These are phyloP conservation scores for Trachemys scripta DNA, from an alignment of 2,113 vertebrate genomes.

Conservation along the genomic window DNA sequence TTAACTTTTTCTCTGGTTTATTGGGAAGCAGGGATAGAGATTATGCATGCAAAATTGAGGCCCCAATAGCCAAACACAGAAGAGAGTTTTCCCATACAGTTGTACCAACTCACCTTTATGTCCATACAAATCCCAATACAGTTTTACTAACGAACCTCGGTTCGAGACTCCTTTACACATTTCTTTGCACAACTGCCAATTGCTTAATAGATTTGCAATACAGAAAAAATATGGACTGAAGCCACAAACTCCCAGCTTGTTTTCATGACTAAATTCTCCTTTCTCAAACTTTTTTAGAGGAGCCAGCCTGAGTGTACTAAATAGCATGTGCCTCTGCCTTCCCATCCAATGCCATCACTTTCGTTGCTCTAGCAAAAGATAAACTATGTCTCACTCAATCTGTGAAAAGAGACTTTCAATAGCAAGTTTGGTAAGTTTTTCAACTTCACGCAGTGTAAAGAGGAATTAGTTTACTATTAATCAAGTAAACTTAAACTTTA, in stretches of 20 bases:
- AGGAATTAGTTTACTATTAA: not conserved
- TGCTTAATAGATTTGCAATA: not conserved
- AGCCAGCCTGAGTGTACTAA: not conserved
- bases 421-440: not conserved
- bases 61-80: not conserved
- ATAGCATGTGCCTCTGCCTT: not conserved
- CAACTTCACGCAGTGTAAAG: not conserved
- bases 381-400: not conserved
- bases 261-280: not conserved
- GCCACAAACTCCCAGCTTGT: not conserved
- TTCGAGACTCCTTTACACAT: not conserved
- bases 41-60: not conserved
- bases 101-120: not conserved
- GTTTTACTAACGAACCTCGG: not conserved
- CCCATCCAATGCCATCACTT: conserved; percentile 42
- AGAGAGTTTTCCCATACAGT: not conserved
- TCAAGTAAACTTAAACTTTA: not conserved
- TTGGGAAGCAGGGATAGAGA: not conserved
- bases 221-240: not conserved
- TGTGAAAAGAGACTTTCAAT: not conserved
- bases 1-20: not conserved
- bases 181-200: not conserved
- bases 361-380: conserved; percentile 37
- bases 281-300: not conserved
- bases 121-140: not conserved